Evolutionary conservation across 2,888 invertebrate species (phyloP).

Genomic region (Metellina segmentata): DNA sequence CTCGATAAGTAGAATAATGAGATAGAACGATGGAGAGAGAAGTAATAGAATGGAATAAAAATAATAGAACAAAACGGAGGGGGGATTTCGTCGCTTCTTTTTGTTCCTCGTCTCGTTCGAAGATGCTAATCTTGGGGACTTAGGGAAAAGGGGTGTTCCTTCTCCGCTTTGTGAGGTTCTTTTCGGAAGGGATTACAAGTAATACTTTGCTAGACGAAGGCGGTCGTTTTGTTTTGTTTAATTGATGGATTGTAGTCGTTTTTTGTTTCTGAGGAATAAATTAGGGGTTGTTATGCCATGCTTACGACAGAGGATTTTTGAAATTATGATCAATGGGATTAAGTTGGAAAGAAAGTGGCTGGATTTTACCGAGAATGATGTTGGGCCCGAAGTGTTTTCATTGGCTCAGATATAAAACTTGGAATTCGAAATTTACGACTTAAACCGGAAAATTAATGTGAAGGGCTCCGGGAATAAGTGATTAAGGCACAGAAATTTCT

Average conservation of each 20-base stretch:
- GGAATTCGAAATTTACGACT: too few species aligned
- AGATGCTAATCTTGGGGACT: neutral
- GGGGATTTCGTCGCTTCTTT: neutral
- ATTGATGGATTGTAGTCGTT: neutral
- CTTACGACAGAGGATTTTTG: neutral
- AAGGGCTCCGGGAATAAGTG: too few species aligned
- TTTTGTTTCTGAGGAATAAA: neutral
- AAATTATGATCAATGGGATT: neutral
- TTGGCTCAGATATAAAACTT: too few species aligned
- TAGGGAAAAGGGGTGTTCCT: too few species aligned
- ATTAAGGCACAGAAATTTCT: too few species aligned
- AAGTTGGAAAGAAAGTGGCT: neutral
- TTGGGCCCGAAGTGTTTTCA: too few species aligned
- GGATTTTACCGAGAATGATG: too few species aligned
- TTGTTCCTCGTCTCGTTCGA: neutral
- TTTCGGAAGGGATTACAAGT: neutral
- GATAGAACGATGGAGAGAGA: neutral
- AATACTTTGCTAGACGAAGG: neutral
- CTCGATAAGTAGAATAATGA: slow-evolving; percentile 44
- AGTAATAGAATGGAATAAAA: neutral
- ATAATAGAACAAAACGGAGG: neutral
- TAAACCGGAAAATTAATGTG: too few species aligned
- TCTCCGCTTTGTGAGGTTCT: neutral
- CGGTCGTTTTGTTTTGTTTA: neutral
- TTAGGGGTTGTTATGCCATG: neutral